Conservation (phyloP, 2,888 invertebrate genomes). For the Punctoribates punctum region DNA sequence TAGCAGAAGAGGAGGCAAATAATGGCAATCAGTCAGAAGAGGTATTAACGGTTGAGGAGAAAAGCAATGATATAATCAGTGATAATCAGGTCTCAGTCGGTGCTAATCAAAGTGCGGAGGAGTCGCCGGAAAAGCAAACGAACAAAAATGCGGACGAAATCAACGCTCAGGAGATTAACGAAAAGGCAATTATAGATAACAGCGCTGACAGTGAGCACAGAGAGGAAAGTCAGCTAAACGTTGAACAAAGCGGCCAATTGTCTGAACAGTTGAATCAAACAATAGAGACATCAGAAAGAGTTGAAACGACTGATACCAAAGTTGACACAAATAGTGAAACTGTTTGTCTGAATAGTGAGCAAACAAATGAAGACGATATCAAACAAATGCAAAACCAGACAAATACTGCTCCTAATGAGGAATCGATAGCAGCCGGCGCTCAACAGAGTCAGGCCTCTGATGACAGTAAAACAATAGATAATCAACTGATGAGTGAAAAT, state of each 20-base stretch:
- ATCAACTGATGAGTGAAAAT: neutral
- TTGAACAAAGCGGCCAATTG: neutral
- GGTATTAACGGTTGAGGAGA: neutral
- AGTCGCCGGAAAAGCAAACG: neutral
- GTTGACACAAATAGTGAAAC: neutral
- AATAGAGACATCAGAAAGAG: neutral
- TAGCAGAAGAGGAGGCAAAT: neutral
- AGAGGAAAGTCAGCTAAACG: neutral
- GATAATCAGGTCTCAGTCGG: neutral
- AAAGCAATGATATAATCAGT: slow-evolving; percentile 5
- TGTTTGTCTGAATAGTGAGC: neutral
- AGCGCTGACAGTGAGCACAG: neutral
- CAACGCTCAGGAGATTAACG: neutral
- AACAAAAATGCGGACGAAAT: neutral
- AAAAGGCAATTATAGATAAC: slow-evolving; percentile 11
- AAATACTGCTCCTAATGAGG: slow-evolving; percentile 1
- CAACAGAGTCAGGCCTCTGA: neutral
- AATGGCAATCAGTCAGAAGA: neutral
- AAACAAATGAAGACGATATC: slow-evolving; percentile 20
- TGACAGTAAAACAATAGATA: neutral
- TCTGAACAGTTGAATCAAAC: neutral
- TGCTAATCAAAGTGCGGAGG: neutral
- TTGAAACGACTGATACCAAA: neutral
- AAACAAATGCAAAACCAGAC: slow-evolving; percentile 8
- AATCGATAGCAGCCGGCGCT: neutral